Evolutionary conservation across 2,797 vertebrate genomes (phyloP).

Genomic region (Paguma larvata): DNA sequence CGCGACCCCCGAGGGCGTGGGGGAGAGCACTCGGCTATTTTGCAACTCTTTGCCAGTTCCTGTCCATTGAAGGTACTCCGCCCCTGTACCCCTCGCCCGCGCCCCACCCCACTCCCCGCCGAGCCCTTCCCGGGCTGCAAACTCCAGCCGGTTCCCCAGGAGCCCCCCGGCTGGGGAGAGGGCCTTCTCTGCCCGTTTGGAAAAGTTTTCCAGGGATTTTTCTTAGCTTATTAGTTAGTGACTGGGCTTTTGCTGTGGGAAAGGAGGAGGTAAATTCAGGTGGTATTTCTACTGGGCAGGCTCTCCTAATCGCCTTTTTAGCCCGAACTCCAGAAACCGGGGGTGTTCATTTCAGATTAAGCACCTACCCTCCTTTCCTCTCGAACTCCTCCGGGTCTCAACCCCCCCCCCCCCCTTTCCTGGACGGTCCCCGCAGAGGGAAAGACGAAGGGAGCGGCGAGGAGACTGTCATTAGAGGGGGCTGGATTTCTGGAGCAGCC

Average conservation of each 20-base stretch:
- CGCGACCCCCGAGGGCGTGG: conserved; percentile 68
- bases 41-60: conserved; percentile 80
- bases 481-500: conserved; percentile 60
- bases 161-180: background rate
- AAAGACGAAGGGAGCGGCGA: background rate
- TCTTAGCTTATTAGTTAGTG: conserved; percentile 49
- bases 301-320: background rate
- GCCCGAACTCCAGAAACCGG: background rate
- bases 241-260: conserved; percentile 62
- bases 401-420: background rate
- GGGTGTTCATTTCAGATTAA: background rate
- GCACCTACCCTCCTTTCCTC: background rate
- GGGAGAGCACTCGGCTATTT: conserved; percentile 69
- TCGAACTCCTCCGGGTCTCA: background rate
- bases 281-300: background rate
- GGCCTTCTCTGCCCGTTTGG: conserved; percentile 67
- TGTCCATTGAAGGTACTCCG: conserved; percentile 75
- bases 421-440: conserved; percentile 31
- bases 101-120: conserved; percentile 39
- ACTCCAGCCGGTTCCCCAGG: conserved; percentile 56
- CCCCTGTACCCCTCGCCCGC: conserved; percentile 68
- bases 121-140: conserved; percentile 51
- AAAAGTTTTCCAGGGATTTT: conserved; percentile 80
- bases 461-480: conserved; percentile 60
- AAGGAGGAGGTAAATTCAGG: conserved; percentile 65